These are phyloP conservation scores for Triplophysa siluroides DNA, from an alignment of 2,113 vertebrate genomes.

Conservation along the genomic window DNA sequence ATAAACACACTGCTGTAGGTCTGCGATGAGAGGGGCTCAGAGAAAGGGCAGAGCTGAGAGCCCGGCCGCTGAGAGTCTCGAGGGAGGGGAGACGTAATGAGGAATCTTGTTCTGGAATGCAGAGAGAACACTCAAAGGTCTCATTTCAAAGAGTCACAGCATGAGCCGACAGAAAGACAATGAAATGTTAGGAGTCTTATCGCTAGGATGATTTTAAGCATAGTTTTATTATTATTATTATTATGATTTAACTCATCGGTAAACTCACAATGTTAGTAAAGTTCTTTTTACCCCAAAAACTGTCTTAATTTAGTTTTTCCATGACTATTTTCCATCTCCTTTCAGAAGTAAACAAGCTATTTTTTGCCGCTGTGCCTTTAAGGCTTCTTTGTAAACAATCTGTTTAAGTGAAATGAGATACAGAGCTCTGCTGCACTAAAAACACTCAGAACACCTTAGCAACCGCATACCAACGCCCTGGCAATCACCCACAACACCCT, in stretches of 20 bases:
- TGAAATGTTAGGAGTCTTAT: not conserved
- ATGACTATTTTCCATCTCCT: too few species aligned
- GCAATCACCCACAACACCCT: too few species aligned
- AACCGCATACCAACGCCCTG: too few species aligned
- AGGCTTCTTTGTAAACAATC: not conserved
- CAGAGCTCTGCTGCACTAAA: not conserved
- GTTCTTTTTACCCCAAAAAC: not conserved
- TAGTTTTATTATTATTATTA: too few species aligned
- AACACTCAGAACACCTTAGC: too few species aligned
- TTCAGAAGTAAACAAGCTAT: too few species aligned
- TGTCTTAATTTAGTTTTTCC: not conserved
- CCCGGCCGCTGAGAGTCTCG: not conserved
- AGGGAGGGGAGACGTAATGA: constrained; percentile 42
- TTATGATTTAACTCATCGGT: not conserved
- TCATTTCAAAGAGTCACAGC: constrained; percentile 70
- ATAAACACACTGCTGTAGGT: constrained; percentile 90
- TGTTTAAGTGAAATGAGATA: not conserved
- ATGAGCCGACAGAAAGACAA: not conserved
- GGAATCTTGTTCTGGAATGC: constrained; percentile 58
- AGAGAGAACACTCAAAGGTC: constrained; percentile 67
- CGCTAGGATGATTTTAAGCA: not conserved
- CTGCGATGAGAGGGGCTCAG: constrained; percentile 75
- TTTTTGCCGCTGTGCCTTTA: not conserved
- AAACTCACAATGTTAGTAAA: not conserved
- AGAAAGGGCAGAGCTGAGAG: constrained; percentile 51